Conservation (phyloP, 2,888 invertebrate species). For the Drosophila vallismaia region DNA sequence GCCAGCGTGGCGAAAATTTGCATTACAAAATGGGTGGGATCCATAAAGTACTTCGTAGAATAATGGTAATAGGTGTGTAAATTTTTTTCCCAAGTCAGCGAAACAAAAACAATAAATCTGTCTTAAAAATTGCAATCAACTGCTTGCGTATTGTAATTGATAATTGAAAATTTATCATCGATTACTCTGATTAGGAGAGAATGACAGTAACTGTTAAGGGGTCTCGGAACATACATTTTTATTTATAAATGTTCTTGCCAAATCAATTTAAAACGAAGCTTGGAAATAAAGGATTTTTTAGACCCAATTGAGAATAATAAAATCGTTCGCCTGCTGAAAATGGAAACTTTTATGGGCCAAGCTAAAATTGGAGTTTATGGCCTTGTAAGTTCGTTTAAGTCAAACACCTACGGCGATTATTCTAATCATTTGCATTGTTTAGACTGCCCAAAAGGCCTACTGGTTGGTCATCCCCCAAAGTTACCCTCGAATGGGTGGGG, state of each 20-base stretch:
- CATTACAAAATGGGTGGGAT: constrained; percentile 32
- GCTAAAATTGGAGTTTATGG: constrained; percentile 44
- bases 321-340: constrained; percentile 26
- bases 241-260: background rate
- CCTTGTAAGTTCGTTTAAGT: constrained; percentile 50
- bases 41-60: background rate
- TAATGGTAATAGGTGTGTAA: constrained; percentile 17
- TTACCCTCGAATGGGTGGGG: background rate
- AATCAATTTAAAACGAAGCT: constrained; percentile 1
- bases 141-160: constrained; percentile 9
- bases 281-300: constrained; percentile 11
- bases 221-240: background rate
- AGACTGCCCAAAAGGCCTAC: background rate
- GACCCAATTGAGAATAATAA: constrained; percentile 43
- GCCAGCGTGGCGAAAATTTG: constrained; percentile 51
- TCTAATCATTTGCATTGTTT: constrained; percentile 72
- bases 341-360: constrained; percentile 50
- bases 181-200: constrained; percentile 37
- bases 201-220: background rate
- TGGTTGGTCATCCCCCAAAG: constrained; percentile 17
- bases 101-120: constrained; percentile 32
- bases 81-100: constrained; percentile 38
- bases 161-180: constrained; percentile 51
- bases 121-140: constrained; percentile 22
- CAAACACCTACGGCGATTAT: constrained; percentile 72